These are phyloP conservation scores for Pollenia amentaria DNA, from an alignment of 2,888 invertebrate species.

Conservation along the genomic window DNA sequence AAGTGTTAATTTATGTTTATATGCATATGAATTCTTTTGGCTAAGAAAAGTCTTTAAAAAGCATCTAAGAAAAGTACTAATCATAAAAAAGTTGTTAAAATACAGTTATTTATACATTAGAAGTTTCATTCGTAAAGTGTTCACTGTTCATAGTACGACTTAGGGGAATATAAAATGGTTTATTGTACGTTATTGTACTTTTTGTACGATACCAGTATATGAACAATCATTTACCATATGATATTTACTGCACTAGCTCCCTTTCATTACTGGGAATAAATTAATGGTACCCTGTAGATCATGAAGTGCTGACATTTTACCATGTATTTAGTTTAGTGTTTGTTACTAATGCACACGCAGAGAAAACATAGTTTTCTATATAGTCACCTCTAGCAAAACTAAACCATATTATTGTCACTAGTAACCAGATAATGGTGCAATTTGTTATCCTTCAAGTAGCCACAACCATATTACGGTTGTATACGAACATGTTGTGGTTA, in stretches of 20 bases:
- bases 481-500: background rate
- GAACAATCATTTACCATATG: background rate
- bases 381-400: too few species aligned
- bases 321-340: too few species aligned
- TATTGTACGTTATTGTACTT: background rate
- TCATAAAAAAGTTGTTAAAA: too few species aligned
- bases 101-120: too few species aligned
- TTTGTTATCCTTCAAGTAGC: too few species aligned
- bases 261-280: background rate
- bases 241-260: background rate
- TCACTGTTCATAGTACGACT: background rate
- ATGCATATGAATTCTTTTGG: background rate
- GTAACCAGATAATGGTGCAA: too few species aligned
- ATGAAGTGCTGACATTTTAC: background rate
- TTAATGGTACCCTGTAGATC: too few species aligned
- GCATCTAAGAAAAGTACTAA: background rate
- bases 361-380: too few species aligned
- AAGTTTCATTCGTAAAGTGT: background rate
- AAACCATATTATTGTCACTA: background rate
- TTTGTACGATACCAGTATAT: background rate
- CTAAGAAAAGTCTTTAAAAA: background rate
- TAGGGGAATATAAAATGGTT: background rate
- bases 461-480: too few species aligned
- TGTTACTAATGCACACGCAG: too few species aligned
- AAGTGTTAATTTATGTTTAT: slow-evolving; percentile 21